Evolutionary conservation across 2,797 vertebrate genomes (phyloP).

Genomic region (Alca torda): DNA sequence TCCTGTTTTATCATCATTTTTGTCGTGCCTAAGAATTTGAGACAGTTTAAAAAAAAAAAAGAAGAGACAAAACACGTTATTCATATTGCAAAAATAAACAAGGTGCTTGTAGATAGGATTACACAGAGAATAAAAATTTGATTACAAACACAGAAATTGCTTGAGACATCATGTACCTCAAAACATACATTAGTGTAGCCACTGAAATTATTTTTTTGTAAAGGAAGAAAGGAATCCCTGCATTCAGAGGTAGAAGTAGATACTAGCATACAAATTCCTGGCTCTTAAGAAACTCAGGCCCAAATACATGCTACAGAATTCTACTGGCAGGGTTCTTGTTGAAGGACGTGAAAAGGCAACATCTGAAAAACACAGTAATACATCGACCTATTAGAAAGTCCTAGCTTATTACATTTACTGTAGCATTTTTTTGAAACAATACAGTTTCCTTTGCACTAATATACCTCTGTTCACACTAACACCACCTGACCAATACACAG

Average conservation of each 20-base stretch:
- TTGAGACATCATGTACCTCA: background rate
- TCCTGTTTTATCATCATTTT: slow-evolving; percentile 63
- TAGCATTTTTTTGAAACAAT: background rate
- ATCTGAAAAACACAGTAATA: background rate
- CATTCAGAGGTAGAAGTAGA: background rate
- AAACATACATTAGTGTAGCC: background rate
- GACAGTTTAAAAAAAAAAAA: background rate
- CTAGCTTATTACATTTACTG: background rate
- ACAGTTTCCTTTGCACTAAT: background rate
- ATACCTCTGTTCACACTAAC: background rate
- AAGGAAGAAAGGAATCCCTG: background rate
- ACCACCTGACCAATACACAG: background rate
- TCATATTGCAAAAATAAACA: background rate
- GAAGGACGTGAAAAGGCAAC: background rate
- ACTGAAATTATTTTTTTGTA: background rate
- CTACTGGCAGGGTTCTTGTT: background rate
- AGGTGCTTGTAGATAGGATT: background rate
- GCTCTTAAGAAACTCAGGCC: background rate
- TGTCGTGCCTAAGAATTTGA: slow-evolving; percentile 80
- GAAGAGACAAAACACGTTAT: background rate
- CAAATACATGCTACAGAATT: background rate
- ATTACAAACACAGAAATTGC: background rate
- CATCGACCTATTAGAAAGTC: background rate
- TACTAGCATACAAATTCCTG: background rate
- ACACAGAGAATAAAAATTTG: background rate